These are phyloP conservation scores for Chironomus tentans DNA, from an alignment of 2,888 invertebrate genomes.

Conservation along the genomic window DNA sequence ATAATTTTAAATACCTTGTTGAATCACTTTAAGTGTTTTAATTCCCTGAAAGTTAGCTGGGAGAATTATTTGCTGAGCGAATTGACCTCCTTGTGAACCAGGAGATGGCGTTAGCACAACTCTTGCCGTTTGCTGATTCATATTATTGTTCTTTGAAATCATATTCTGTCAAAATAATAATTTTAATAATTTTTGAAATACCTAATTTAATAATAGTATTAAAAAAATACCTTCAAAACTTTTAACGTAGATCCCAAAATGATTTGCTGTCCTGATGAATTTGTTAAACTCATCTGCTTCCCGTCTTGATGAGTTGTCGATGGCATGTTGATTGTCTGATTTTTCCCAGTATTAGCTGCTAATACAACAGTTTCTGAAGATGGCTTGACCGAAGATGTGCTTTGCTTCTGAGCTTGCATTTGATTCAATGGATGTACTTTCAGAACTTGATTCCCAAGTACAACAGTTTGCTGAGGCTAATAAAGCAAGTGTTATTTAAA, in stretches of 20 bases:
- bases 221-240: slow-evolving; percentile 26
- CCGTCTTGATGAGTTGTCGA: too few relatives aligned
- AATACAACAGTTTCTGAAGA: slow-evolving; percentile 31
- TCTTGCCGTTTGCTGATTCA: slow-evolving; percentile 33
- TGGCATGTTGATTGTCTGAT: not conserved
- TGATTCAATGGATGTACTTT: slow-evolving; percentile 33
- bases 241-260: slow-evolving; percentile 29
- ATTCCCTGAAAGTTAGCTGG: slow-evolving; percentile 54
- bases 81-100: slow-evolving; percentile 34
- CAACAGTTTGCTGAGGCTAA: slow-evolving; percentile 38
- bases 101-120: slow-evolving; percentile 47
- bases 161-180: slow-evolving; percentile 28
- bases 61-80: slow-evolving; percentile 46
- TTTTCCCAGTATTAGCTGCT: slow-evolving; percentile 28
- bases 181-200: too few relatives aligned
- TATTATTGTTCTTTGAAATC: slow-evolving; percentile 31
- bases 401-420: not conserved
- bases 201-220: too few relatives aligned
- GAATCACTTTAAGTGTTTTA: slow-evolving; percentile 54
- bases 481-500: slow-evolving; percentile 16
- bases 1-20: slow-evolving; percentile 31
- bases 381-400: slow-evolving; percentile 29
- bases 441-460: slow-evolving; percentile 41
- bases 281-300: not conserved
- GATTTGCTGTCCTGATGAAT: slow-evolving; percentile 24